A percentile compares a stretch with the other conserved stretches of the same genome.
Evolutionary conservation across 2,113 vertebrate species (phyloP).

Genomic region (Varanus komodoensis): DNA sequence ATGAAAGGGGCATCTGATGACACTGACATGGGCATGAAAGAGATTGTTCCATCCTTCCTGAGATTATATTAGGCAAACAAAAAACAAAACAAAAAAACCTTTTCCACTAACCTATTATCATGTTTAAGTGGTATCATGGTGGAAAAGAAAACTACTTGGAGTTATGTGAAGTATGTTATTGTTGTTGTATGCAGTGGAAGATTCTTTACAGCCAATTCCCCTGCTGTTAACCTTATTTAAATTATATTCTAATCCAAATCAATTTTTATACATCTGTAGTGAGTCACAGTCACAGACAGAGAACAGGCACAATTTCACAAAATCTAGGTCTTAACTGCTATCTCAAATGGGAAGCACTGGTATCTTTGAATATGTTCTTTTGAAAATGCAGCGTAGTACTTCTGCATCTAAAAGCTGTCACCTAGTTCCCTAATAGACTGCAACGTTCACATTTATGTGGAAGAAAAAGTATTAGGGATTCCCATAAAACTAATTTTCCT

Average conservation of each 20-base stretch:
- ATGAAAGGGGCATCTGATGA: neutral
- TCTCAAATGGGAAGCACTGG: neutral
- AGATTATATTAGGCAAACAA: too few relatives aligned
- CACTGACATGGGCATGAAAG: too few relatives aligned
- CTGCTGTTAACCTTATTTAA: neutral
- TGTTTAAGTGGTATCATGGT: neutral
- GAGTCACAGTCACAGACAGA: neutral
- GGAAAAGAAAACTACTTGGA: neutral
- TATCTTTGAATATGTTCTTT: conserved; percentile 1
- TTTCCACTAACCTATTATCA: too few relatives aligned
- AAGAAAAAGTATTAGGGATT: conserved; percentile 16
- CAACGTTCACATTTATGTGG: conserved; percentile 12
- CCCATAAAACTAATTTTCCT: conserved; percentile 21
- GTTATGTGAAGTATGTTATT: neutral
- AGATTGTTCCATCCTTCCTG: neutral
- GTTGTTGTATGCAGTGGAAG: neutral
- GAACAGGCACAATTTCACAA: neutral
- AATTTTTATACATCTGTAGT: neutral
- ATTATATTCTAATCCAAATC: neutral
- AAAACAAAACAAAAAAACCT: too few relatives aligned
- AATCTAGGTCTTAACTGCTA: neutral
- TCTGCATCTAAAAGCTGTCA: conserved; percentile 16
- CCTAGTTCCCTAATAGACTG: conserved; percentile 6
- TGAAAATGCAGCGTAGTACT: neutral
- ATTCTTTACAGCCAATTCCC: neutral